Evolutionary conservation across 92 coral and sea anemone genomes (phyloP).

Genomic region (Paramuricea clavata): DNA sequence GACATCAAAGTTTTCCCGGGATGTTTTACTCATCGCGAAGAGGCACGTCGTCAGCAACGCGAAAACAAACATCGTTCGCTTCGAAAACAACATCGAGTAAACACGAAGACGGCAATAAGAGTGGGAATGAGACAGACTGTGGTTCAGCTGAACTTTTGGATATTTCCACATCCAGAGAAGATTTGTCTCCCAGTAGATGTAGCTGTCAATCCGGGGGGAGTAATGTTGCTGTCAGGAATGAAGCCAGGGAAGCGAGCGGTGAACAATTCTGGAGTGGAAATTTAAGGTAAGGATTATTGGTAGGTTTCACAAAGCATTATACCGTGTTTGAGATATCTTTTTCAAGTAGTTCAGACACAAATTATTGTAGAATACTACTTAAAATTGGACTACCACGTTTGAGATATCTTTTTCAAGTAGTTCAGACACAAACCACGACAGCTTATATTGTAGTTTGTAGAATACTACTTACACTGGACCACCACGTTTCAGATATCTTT

Average conservation of each 20-base stretch:
- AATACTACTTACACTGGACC: no score
- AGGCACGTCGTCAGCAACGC: background rate
- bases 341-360: no score
- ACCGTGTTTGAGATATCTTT: no score
- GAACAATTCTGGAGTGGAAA: slow-evolving; percentile 6
- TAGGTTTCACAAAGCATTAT: no score
- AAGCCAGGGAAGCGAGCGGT: background rate
- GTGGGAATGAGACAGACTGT: slow-evolving; percentile 37
- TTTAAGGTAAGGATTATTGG: background rate
- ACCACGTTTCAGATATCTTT: no score
- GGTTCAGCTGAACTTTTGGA: slow-evolving; percentile 22
- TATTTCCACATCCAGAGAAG: slow-evolving; percentile 28
- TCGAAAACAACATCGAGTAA: background rate
- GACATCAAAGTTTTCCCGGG: background rate
- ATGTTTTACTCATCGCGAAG: slow-evolving; percentile 34
- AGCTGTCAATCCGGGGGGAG: slow-evolving; percentile 37
- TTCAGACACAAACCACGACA: no score
- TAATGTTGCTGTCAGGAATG: background rate
- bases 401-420: no score
- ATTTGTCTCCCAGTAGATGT: slow-evolving; percentile 35
- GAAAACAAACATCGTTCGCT: slow-evolving; percentile 6
- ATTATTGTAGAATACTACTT: no score
- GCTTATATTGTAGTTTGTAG: no score
- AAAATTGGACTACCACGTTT: no score
- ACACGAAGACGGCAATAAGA: slow-evolving; percentile 29